Evolutionary conservation across 1,140 invertebrate species (phyloP), one percentile per base, ranked within the genome.

Genomic region (Megalonaias nervosa): DNA sequence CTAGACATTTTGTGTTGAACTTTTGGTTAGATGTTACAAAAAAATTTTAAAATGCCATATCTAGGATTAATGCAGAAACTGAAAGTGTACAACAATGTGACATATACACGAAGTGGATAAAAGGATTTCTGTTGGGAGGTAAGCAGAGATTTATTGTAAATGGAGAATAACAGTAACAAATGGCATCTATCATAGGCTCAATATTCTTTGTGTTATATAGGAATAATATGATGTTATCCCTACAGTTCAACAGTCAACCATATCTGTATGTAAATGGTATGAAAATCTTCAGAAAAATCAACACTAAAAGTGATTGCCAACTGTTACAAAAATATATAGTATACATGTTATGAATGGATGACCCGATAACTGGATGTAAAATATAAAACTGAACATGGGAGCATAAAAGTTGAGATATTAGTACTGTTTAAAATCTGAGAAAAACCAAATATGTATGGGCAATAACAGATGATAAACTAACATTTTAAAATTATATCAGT

Each of bases 151-250:
- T 83, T 1, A 67, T 67, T 19, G 19, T 79, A 21, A 81, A 81
- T 58, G 57, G 56, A 23, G 26, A 57, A 9, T 14, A 62, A n/a
- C n/a, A n/a, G n/a, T 14, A 62, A 72, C 74, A 19, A 81, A 71
- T 67, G 65, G 81, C 80, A 55, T 81, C 73, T 17, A 66, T 84
- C 13, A 67, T 85, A 14, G 82, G 77, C 2, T 82, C 80, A 57
- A 26, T 79, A 16, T 71, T 84, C 26, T 84, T 82, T 57, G 60
- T 77, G 4, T 19, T 85, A 55, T 84, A 80, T 59, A 82, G 79
- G 12, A 82, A 82, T 38, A 77, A 84, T 59, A 19, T 85, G 15
- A 69, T 75, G 23, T 14, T 19, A n/a, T 31, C 56, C 13, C 16
- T 72, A 23, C 56, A 31, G 6, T 59, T 19, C 55, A 21, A 70